Base-by-base conservation (phyloP, 1,140 invertebrate species). In the Akabosia matsudoensis region DNA sequence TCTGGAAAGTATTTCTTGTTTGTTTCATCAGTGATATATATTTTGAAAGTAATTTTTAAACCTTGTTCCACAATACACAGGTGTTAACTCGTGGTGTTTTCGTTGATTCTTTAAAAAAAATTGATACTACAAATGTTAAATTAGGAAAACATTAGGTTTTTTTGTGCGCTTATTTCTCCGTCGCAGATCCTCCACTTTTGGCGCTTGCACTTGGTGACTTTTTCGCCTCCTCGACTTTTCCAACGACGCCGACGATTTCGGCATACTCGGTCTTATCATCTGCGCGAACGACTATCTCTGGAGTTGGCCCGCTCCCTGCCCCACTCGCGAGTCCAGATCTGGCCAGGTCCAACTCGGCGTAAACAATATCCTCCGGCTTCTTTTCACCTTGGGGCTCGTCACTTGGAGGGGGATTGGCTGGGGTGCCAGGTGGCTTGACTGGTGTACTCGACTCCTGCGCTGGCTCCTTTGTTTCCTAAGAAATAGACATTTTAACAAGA, bases 201-300 rank as follows among this genome's bases (percentile, higher is more conserved):
- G 18, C 24, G 45, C 61, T 75, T 31, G 78, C 77, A 37, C 75
- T 79, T 73, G 78, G 45, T 13, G 75, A 30, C 56, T 76, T 76
- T 31, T 78, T 74, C 1, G 26, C 33, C n/a, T 30, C 34, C 0
- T 74, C 56, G n/a, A 33, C 56, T 18, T 54, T 73, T 13, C 28
- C 28, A 4, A 79, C 80, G n/a, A 86, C 85, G 72, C 87, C 86
- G 1, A 87, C 79, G 71, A 88, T 88, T 84, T 89, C 88, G n/a
- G 88, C 88, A 79, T 89, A 89, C 81, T 89, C 88, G 7, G 88
- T 89, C 79, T 88, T 88, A 16, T 87, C 86, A 78, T 85, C 84
- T 34, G 84, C 84, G 79, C 84, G 87, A 52, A 84, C 83, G 31
- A 84, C 83, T 24, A 83, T 85, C 31, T 79, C 79, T 84, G 78